Conservation (phyloP, 2,888 invertebrate species). For the Harpagoxenus sublaevis region DNA sequence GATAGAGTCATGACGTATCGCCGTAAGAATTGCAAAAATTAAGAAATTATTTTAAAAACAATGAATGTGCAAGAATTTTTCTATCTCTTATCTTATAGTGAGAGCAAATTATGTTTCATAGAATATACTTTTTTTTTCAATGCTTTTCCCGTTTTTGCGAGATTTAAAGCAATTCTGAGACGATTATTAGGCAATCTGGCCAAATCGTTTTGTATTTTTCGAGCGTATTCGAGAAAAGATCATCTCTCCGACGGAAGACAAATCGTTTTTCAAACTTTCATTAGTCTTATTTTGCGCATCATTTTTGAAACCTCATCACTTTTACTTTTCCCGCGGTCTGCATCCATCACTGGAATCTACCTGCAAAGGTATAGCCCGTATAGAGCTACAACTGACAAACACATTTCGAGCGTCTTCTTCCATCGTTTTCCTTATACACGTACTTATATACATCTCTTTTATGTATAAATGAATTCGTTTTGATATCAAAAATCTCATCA, state of each 20-base stretch:
- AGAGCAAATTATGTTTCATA: not conserved
- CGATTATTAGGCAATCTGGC: not conserved
- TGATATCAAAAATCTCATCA: conserved; percentile 45
- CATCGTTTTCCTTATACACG: not conserved
- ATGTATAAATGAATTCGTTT: not conserved
- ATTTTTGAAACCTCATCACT: conserved; percentile 31
- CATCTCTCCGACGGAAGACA: conserved; percentile 3
- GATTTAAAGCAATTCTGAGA: not conserved
- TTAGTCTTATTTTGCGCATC: conserved; percentile 27
- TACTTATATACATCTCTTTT: not conserved
- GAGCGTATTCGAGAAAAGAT: not conserved
- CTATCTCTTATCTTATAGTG: not conserved
- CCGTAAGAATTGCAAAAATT: not conserved
- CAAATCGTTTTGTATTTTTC: conserved; percentile 7
- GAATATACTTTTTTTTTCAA: not conserved
- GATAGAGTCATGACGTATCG: not conserved
- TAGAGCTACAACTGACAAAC: not conserved
- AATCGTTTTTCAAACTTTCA: conserved; percentile 26
- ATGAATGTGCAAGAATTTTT: not conserved
- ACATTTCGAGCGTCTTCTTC: not conserved
- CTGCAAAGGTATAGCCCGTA: not conserved
- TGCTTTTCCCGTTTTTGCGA: not conserved
- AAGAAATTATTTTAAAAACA: not conserved
- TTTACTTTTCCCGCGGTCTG: not conserved
- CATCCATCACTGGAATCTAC: conserved; percentile 34